These are phyloP conservation scores for Amphiprion clarkii DNA, from an alignment of 2,797 vertebrate species.

Conservation along the genomic window DNA sequence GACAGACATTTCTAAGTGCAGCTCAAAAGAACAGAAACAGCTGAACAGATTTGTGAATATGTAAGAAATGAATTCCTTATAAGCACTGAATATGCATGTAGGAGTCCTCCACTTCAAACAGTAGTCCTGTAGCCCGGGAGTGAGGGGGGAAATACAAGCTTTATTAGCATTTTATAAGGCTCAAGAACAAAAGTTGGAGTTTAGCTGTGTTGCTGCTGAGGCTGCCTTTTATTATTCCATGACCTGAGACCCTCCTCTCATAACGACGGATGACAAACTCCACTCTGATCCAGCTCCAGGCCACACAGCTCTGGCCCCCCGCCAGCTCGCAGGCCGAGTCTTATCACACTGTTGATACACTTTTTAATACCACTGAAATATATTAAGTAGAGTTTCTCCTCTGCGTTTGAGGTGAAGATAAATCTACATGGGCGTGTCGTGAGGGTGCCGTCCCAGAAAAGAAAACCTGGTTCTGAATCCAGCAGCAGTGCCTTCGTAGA, in stretches of 20 bases:
- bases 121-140: not conserved
- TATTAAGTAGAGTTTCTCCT: not conserved
- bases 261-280: conserved; percentile 67
- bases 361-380: not conserved
- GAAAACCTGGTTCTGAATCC: conserved; percentile 32
- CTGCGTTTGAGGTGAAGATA: conserved; percentile 5
- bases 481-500: conserved; percentile 31
- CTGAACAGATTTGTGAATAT: not conserved
- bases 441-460: conserved; percentile 6
- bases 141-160: not conserved
- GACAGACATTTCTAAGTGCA: not conserved
- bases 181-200: conserved; percentile 39
- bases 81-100: not conserved
- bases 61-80: not conserved
- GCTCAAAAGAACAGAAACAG: not conserved
- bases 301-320: conserved; percentile 62
- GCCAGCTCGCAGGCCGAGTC: conserved; percentile 64
- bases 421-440: not conserved
- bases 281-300: conserved; percentile 80
- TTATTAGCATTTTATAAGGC: conserved; percentile 15
- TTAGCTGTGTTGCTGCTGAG: conserved; percentile 48
- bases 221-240: conserved; percentile 71
- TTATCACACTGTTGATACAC: conserved; percentile 59
- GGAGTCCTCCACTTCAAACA: conserved; percentile 6
- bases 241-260: conserved; percentile 70